A percentile compares a stretch with the other conserved stretches of the same genome.
Conservation (phyloP, 2,888 invertebrate genomes). For the Cryptophagus acutangulus region DNA sequence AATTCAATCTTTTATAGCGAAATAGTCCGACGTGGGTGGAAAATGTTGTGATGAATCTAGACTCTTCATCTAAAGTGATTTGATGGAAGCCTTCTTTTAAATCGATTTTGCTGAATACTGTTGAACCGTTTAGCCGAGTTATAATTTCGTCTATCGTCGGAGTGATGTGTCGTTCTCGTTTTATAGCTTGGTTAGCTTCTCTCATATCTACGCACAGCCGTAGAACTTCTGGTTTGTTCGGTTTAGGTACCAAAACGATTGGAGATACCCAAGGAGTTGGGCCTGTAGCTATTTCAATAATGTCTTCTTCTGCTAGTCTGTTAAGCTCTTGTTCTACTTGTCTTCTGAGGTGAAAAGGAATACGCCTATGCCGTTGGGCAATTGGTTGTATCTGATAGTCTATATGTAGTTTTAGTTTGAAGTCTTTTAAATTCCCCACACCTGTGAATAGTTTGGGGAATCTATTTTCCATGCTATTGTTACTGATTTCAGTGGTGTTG, state of each 20-base stretch:
- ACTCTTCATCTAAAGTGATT: slow-evolving; percentile 33
- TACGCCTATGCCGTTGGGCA: slow-evolving; percentile 20
- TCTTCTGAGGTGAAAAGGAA: slow-evolving; percentile 19
- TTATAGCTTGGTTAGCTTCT: slow-evolving; percentile 23
- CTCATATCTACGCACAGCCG: slow-evolving; percentile 21
- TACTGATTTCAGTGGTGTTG: not conserved
- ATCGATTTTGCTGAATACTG: slow-evolving; percentile 34
- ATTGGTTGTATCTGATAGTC: slow-evolving; percentile 15
- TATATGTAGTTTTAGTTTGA: slow-evolving; percentile 19
- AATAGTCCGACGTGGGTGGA: slow-evolving; percentile 38
- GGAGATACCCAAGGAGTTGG: slow-evolving; percentile 25
- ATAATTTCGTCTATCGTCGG: slow-evolving; percentile 24
- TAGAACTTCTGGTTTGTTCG: slow-evolving; percentile 11
- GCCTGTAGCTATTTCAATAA: slow-evolving; percentile 21
- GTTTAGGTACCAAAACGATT: slow-evolving; percentile 24
- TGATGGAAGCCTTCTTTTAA: slow-evolving; percentile 41
- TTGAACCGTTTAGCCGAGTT: slow-evolving; percentile 18
- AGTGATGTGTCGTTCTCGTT: slow-evolving; percentile 21
- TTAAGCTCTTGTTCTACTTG: slow-evolving; percentile 19
- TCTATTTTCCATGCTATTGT: slow-evolving; percentile 1
- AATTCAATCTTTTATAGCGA: slow-evolving; percentile 40
- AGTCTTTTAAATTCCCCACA: slow-evolving; percentile 26
- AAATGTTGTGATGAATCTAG: slow-evolving; percentile 41
- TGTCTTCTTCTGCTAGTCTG: slow-evolving; percentile 15
- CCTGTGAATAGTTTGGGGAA: slow-evolving; percentile 10